Evolutionary conservation across 2,113 vertebrate genomes (phyloP), one percentile per base, ranked within the genome.

Genomic region (Siniperca chuatsi): DNA sequence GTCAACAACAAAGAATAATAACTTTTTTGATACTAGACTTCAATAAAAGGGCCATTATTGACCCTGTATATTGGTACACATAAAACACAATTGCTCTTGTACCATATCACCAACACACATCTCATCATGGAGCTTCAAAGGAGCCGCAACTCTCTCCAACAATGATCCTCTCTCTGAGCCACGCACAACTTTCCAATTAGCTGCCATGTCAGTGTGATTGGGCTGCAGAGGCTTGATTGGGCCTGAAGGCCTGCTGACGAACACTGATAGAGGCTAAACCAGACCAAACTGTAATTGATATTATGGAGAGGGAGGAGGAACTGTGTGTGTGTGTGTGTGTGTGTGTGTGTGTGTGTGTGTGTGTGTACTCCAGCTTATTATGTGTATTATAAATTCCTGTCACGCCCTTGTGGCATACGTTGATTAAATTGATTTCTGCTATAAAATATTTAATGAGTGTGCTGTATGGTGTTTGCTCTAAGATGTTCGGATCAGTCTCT

Each of bases 151-250:
- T 88, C 85, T 85, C 75, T 91, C 81, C 78, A 89, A 86, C 79
- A 66, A 84, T 72, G 68, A 86, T 83, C 55, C 16, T 75, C 40
- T 74, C 79, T 86, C 82, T 81, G 80, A 88, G 75, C 64, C 65
- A 72, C 55, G 55, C 84, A 66, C 82, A 88, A 89, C 86, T 90
- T 93, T 94, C 82, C 84, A 94, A 95, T 95, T 94, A 95, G 92
- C 87, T 78, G 75, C 71, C 68, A 79, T 86, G 91, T 95, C 93
- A 94, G 79, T 79, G 84, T 88, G 69, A 95, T 95, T 93, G 89
- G 82, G 90, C 87, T 89, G 77, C 78, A 68, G 79, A 86, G 86
- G 75, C 29, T 79, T 86, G 89, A 94, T 93, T 89, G 84, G 88
- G 90, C 93, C 90, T 66, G 69, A 82, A 92, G 93, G 91, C 83